Percentiles rank a stretch among this genome's conserved stretches.
These are phyloP conservation scores for Xyliphius kryptos DNA, from an alignment of 2,113 vertebrate genomes.

Conservation along the genomic window DNA sequence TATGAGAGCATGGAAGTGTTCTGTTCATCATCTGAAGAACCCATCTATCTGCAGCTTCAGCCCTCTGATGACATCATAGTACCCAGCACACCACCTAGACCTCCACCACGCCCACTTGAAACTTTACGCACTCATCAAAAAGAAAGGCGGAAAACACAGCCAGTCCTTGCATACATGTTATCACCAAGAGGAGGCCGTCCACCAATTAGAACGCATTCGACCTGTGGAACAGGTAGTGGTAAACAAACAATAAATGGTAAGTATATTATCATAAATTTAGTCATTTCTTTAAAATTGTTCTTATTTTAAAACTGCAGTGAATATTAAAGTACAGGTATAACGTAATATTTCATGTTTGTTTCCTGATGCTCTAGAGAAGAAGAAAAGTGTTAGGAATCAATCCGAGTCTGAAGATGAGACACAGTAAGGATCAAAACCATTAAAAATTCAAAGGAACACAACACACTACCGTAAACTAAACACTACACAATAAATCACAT, in stretches of 20 bases:
- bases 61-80: slow-evolving; percentile 21
- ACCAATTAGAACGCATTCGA: slow-evolving; percentile 23
- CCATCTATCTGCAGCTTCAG: slow-evolving; percentile 36
- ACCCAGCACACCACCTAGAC: slow-evolving; percentile 14
- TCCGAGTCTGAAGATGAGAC: background rate
- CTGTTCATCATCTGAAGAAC: slow-evolving; percentile 12
- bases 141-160: background rate
- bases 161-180: slow-evolving; percentile 24
- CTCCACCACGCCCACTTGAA: slow-evolving; percentile 6
- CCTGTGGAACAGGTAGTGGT: background rate
- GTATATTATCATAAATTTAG: background rate
- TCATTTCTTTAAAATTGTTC: too few relatives aligned
- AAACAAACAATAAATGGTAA: slow-evolving; percentile 18
- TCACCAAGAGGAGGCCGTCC: slow-evolving; percentile 32
- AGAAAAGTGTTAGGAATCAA: background rate
- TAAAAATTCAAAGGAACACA: background rate
- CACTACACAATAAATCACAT: background rate
- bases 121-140: background rate
- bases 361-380: background rate
- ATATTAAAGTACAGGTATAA: too few relatives aligned
- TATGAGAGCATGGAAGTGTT: slow-evolving; percentile 25
- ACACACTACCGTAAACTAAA: background rate
- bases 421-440: background rate
- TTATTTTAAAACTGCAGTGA: too few relatives aligned
- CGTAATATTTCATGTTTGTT: too few relatives aligned